Percentiles rank a stretch among this genome's conserved stretches.
Conservation (phyloP, 2,888 invertebrate genomes). For the Macroteleia sp. region DNA sequence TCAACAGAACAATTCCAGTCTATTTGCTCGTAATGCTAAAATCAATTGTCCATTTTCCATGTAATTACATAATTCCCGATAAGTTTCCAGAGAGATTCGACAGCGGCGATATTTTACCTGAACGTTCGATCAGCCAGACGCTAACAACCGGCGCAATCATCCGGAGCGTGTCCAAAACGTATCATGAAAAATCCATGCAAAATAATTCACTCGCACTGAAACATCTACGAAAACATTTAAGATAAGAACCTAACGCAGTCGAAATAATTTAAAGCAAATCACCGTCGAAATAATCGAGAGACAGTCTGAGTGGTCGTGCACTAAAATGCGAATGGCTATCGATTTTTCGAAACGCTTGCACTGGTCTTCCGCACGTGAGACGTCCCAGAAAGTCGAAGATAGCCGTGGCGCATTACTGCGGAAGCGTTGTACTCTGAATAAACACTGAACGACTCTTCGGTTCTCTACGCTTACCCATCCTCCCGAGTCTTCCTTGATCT, state of each 20-base stretch:
- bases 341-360: constrained; percentile 29
- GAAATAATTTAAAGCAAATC: constrained; percentile 17
- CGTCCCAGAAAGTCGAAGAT: constrained; percentile 36
- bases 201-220: constrained; percentile 1
- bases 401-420: constrained; percentile 32
- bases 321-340: constrained; percentile 23
- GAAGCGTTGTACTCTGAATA: constrained; percentile 48
- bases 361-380: constrained; percentile 9
- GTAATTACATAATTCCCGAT: constrained; percentile 19
- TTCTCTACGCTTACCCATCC: constrained; percentile 7
- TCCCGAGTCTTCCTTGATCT: constrained; percentile 37
- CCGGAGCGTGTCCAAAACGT: neutral
- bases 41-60: constrained; percentile 13
- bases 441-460: constrained; percentile 44
- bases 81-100: neutral
- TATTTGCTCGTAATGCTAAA: neutral
- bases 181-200: constrained; percentile 5
- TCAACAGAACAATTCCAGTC: constrained; percentile 13
- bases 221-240: neutral
- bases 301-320: neutral
- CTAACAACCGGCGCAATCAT: neutral
- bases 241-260: neutral
- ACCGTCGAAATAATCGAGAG: neutral
- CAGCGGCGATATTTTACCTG: constrained; percentile 16
- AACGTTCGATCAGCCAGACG: neutral